phyloP scores from a whole-genome alignment of 2,113 vertebrate genomes.

The Cygnus atratus region DNA sequence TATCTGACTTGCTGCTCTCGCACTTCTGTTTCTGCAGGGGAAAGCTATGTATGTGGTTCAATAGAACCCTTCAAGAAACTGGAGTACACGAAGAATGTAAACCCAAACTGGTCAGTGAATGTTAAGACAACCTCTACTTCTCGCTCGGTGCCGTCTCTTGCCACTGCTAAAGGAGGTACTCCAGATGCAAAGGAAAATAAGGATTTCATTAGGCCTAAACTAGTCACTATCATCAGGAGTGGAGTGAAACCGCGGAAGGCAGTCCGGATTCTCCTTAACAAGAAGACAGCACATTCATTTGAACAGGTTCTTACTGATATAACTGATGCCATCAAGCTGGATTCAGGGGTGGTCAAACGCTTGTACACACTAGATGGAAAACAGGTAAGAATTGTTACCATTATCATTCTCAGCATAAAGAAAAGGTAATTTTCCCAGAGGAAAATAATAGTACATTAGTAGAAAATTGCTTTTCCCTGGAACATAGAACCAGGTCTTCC shows the following conservation, averaged over 20 bases:
- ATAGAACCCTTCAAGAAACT: conserved; percentile 94
- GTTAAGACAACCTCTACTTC: conserved; percentile 79
- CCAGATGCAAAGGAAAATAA: conserved; percentile 86
- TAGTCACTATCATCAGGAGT: conserved; percentile 96
- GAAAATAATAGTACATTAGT: not conserved
- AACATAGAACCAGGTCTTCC: not conserved
- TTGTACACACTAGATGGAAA: conserved; percentile 96
- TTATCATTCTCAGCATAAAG: not conserved
- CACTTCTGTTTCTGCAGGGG: conserved; percentile 77
- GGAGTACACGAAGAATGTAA: conserved; percentile 98
- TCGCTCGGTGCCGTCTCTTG: conserved; percentile 85
- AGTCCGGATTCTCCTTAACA: conserved; percentile 94
- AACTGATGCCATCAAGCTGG: conserved; percentile 96
- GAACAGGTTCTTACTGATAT: conserved; percentile 97
- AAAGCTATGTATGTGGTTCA: conserved; percentile 97
- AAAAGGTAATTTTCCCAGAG: not conserved
- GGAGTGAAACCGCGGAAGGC: conserved; percentile 97
- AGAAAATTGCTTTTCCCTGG: not conserved
- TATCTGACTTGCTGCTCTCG: not conserved
- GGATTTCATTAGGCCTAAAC: conserved; percentile 96
- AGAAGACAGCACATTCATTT: conserved; percentile 97
- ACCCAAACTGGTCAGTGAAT: conserved; percentile 97
- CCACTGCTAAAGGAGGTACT: conserved; percentile 80
- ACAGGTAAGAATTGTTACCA: conserved; percentile 80
- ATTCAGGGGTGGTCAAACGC: conserved; percentile 93